phyloP scores from a whole-genome alignment of 2,797 vertebrate genomes.

The Melanotaenia nigrans region DNA sequence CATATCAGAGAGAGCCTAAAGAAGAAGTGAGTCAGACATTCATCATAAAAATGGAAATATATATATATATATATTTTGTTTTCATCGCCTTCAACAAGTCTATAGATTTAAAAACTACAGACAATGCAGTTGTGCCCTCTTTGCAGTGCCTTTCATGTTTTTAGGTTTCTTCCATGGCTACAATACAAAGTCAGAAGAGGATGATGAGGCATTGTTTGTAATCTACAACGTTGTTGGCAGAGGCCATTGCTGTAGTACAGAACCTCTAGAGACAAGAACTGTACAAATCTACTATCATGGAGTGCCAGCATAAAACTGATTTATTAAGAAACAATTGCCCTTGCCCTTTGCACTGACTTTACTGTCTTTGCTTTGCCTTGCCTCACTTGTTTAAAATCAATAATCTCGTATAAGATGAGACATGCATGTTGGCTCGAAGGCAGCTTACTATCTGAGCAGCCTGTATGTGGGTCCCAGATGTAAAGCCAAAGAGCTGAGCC shows the following conservation, averaged over 20 bases:
- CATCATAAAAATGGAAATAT: not conserved
- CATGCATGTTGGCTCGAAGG: slow-evolving; percentile 39
- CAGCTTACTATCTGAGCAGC: slow-evolving; percentile 23
- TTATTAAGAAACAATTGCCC: not conserved
- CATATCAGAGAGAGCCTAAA: not conserved
- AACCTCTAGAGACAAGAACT: not conserved
- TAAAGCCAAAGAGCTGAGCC: slow-evolving; percentile 45
- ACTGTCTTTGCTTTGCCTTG: slow-evolving; percentile 3
- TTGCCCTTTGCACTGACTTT: not conserved
- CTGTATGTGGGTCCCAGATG: slow-evolving; percentile 34
- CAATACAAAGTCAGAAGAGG: not conserved
- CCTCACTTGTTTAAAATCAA: slow-evolving; percentile 64
- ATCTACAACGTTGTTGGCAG: not conserved
- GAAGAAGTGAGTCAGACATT: not conserved
- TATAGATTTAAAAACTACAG: not conserved
- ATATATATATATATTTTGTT: not conserved
- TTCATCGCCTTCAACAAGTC: not conserved
- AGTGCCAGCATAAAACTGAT: not conserved
- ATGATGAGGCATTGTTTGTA: not conserved
- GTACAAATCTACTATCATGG: not conserved
- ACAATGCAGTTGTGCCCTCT: not conserved
- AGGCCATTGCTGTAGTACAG: not conserved
- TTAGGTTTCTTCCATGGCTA: not conserved
- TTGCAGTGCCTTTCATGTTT: too few species aligned
- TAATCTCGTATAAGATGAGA: slow-evolving; percentile 62